Conservation (phyloP, 2,888 invertebrate species). For the Spatulosminthurus flaviceps region DNA sequence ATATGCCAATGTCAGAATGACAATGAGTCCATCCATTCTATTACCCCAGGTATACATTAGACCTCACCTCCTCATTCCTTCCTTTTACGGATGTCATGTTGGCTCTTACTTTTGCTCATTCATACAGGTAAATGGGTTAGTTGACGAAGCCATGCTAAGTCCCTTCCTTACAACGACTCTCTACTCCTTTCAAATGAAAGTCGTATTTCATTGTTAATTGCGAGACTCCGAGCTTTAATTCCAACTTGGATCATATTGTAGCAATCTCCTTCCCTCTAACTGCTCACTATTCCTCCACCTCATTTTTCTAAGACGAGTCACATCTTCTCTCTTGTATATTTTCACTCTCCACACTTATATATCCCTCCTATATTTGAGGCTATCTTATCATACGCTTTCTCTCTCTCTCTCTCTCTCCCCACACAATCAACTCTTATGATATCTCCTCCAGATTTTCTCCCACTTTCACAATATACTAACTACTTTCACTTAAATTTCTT, state of each 20-base stretch:
- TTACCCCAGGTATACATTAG: slow-evolving; percentile 27
- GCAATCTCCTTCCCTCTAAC: slow-evolving; percentile 39
- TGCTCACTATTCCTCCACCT: slow-evolving; percentile 31
- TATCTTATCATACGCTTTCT: too few species aligned
- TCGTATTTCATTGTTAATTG: slow-evolving; percentile 59
- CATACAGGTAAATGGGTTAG: slow-evolving; percentile 33
- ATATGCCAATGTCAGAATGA: slow-evolving; percentile 21
- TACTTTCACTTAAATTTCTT: too few species aligned
- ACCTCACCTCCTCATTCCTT: slow-evolving; percentile 10
- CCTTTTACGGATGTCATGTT: background rate
- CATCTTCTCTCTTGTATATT: background rate
- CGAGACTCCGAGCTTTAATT: slow-evolving; percentile 50
- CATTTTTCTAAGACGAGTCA: slow-evolving; percentile 24
- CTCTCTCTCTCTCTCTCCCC: too few species aligned
- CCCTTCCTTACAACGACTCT: slow-evolving; percentile 36
- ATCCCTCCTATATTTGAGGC: too few species aligned
- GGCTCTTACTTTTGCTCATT: background rate
- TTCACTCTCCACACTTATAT: background rate
- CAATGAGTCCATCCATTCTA: slow-evolving; percentile 24
- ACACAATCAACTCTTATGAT: too few species aligned
- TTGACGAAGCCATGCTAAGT: slow-evolving; percentile 49
- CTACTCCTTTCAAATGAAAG: slow-evolving; percentile 51
- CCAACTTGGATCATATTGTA: slow-evolving; percentile 46
- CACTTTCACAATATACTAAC: too few species aligned
- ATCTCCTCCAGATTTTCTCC: too few species aligned